Base-by-base conservation (phyloP, 2,888 invertebrate genomes). In the Agriopis aurantiaria region DNA sequence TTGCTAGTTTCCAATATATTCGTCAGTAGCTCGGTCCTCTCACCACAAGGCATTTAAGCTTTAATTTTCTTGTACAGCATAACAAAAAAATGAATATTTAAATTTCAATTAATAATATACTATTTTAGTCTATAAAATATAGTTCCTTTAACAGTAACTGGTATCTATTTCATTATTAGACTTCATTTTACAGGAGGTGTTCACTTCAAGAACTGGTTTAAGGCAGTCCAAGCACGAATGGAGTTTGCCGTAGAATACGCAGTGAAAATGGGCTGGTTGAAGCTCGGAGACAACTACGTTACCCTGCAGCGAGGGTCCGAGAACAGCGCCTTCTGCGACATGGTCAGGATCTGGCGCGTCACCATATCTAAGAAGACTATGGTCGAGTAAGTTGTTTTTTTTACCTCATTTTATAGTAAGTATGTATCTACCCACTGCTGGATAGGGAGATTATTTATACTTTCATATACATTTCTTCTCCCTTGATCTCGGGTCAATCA, bases 291-390 rank as follows among this genome's bases (percentile, higher is more conserved):
- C 69, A 74, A 67, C 11, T 92, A 90, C 69, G 78, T 91, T 12
- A 82, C 85, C 0, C 77, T 92, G 0, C 84, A 88, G 58, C 85
- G 88, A 51, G 83, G 82, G 0, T 62, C 78, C 0, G 89, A 90
- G 14, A 76, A 78, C 41, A 89, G 87, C 62, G 85, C 85, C 4
- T 91, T 81, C 73, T 90, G 90, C 58, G 91, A 91, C 69, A 80
- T 80, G 48, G 83, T 91, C 43, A 75, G 80, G 10, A 56, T 86
- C 2, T 84, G 83, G 82, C 79, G 67, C 12, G 86, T 89, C 8
- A 79, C 75, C 55, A 78, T 83, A 4, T 72, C 77, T 0, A 85
- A 83, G 67, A 88, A 82, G 49, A 43, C 75, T 4, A 62, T 73
- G 8, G 78, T 90, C 5, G 86, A 85, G 91, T 91, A 57, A 87